Percentiles rank a stretch among this genome's conserved stretches.
Evolutionary conservation across 2,888 invertebrate genomes (phyloP).

Genomic region (Apodemia zela): DNA sequence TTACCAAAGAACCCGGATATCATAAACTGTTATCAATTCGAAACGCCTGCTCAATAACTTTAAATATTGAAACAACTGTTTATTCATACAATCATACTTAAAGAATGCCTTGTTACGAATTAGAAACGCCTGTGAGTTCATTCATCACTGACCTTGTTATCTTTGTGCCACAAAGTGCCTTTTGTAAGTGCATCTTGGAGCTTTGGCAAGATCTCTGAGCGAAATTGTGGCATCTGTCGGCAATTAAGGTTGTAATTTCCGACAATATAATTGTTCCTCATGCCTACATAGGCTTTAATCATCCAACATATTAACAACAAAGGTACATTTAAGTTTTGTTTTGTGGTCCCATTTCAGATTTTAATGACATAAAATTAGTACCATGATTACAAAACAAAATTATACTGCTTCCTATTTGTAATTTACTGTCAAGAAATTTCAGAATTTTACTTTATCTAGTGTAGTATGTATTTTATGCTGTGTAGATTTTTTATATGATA

Average conservation of each 20-base stretch:
- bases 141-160: conserved; percentile 14
- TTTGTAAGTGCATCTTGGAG: conserved; percentile 6
- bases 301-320: not conserved
- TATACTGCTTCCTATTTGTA: too few species aligned
- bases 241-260: conserved; percentile 35
- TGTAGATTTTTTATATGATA: too few species aligned
- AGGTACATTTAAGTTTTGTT: not conserved
- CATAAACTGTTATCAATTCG: not conserved
- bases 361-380: not conserved
- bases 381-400: too few species aligned
- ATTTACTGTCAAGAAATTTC: too few species aligned
- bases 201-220: conserved; percentile 28
- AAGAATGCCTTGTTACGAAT: conserved; percentile 6
- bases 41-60: not conserved
- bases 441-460: too few species aligned
- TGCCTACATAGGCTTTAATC: conserved; percentile 8
- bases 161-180: conserved; percentile 14
- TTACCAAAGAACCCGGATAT: not conserved
- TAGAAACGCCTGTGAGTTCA: conserved; percentile 14
- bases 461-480: too few species aligned
- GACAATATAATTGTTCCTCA: conserved; percentile 11
- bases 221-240: conserved; percentile 35
- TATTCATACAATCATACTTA: conserved; percentile 15
- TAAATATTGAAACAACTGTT: conserved; percentile 11
- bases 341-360: not conserved